Conservation (phyloP, 2,797 vertebrate genomes). For the Gobio occitaniae region DNA sequence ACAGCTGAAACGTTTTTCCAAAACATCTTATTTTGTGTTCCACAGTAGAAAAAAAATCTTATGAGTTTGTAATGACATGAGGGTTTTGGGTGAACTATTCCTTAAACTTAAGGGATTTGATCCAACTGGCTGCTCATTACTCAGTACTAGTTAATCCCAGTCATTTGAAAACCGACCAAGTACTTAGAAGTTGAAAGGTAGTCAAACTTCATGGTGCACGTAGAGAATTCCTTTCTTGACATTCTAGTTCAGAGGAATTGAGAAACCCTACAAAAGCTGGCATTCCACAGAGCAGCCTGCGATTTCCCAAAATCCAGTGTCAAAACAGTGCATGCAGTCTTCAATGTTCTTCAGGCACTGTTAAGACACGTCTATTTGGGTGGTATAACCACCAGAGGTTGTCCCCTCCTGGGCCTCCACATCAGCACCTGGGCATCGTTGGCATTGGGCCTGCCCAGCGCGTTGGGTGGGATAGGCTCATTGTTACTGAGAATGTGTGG, state of each 20-base stretch:
- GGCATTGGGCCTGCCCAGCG: conserved; percentile 96
- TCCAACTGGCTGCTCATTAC: conserved; percentile 1
- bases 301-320: conserved; percentile 20
- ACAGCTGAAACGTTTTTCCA: neutral
- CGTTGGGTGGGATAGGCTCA: conserved; percentile 96
- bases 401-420: conserved; percentile 97
- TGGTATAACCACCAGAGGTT: conserved; percentile 94
- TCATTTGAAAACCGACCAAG: neutral
- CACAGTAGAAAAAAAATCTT: neutral
- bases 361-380: conserved; percentile 82
- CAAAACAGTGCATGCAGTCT: conserved; percentile 24
- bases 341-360: conserved; percentile 38
- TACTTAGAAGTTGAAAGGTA: conserved; percentile 26
- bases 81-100: neutral
- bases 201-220: conserved; percentile 24
- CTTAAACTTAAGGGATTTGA: conserved; percentile 9
- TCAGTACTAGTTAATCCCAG: conserved; percentile 10
- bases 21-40: conserved; percentile 3
- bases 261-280: conserved; percentile 24
- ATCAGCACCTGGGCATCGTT: conserved; percentile 99
- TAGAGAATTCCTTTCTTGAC: conserved; percentile 9
- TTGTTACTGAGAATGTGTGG: conserved; percentile 96
- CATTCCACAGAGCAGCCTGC: conserved; percentile 18
- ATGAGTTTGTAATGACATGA: neutral
- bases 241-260: conserved; percentile 17